These are phyloP conservation scores for Hymenopus coronatus DNA, from an alignment of 2,888 invertebrate genomes.

Conservation along the genomic window DNA sequence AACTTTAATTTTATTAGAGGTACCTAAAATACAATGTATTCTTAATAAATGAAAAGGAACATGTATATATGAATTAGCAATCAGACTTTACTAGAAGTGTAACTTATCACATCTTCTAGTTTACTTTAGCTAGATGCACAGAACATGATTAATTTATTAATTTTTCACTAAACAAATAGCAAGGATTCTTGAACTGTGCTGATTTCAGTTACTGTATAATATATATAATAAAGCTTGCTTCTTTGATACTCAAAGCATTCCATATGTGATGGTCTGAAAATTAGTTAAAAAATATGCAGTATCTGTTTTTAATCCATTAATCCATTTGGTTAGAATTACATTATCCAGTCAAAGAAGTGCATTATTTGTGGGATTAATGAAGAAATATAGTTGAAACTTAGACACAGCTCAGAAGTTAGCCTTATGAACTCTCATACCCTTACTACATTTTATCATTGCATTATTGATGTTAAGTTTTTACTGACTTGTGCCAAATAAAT, in stretches of 20 bases:
- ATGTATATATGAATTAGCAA: not conserved
- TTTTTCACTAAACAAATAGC: not conserved
- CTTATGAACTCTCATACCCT: not conserved
- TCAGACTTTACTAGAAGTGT: not conserved
- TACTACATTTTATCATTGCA: not conserved
- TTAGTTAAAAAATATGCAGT: not conserved
- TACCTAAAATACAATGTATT: not conserved
- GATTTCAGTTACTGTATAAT: not conserved
- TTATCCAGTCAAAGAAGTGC: not conserved
- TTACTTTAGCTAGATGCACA: not conserved
- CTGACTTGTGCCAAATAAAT: slow-evolving; percentile 13
- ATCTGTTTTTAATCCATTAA: not conserved
- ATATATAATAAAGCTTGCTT: not conserved
- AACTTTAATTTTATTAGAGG: not conserved
- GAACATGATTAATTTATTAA: not conserved
- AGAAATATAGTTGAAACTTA: not conserved
- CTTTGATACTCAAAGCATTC: not conserved
- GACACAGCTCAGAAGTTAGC: not conserved
- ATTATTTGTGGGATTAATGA: not conserved
- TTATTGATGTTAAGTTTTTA: not conserved
- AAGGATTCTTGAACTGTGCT: not conserved
- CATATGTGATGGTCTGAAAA: not conserved
- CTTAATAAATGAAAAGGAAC: not conserved
- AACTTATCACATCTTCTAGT: not conserved
- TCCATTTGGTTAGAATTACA: not conserved